A percentile compares a stretch with the other conserved stretches of the same genome.
phyloP scores from a whole-genome alignment of 1,140 invertebrate species.

The Archivesica marissinica region DNA sequence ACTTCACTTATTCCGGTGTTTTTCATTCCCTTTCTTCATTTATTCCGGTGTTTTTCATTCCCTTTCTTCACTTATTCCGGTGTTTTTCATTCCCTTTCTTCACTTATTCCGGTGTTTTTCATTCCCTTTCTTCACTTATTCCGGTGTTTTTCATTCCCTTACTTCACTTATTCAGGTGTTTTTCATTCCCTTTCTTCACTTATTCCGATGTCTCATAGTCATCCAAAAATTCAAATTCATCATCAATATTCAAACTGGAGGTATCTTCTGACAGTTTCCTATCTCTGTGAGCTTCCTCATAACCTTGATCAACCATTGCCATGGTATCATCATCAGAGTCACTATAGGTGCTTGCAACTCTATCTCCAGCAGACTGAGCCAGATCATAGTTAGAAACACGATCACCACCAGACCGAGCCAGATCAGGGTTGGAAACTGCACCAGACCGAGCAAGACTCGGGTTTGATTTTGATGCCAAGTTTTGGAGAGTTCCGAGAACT shows the following conservation, averaged over 20 bases:
- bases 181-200: slow-evolving; percentile 41
- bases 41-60: no score
- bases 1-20: no score
- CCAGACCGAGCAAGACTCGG: slow-evolving; percentile 66
- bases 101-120: no score
- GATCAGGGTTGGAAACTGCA: slow-evolving; percentile 65
- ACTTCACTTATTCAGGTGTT: no score
- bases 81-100: no score
- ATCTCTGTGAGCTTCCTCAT: slow-evolving; percentile 47
- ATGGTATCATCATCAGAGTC: slow-evolving; percentile 56
- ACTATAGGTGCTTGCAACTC: slow-evolving; percentile 68
- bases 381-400: slow-evolving; percentile 69
- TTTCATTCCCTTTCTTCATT: no score
- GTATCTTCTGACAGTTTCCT: slow-evolving; percentile 33
- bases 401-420: slow-evolving; percentile 61
- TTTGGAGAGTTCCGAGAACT: slow-evolving; percentile 51
- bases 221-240: slow-evolving; percentile 81
- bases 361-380: slow-evolving; percentile 63
- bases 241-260: slow-evolving; percentile 72
- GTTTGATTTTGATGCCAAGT: slow-evolving; percentile 59
- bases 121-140: no score
- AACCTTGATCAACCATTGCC: slow-evolving; percentile 64
- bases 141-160: no score
- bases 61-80: no score
- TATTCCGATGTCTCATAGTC: slow-evolving; percentile 72